A percentile compares a stretch with the other conserved stretches of the same genome.
Conservation (phyloP, 2,888 invertebrate genomes). For the Endotricha flammealis region DNA sequence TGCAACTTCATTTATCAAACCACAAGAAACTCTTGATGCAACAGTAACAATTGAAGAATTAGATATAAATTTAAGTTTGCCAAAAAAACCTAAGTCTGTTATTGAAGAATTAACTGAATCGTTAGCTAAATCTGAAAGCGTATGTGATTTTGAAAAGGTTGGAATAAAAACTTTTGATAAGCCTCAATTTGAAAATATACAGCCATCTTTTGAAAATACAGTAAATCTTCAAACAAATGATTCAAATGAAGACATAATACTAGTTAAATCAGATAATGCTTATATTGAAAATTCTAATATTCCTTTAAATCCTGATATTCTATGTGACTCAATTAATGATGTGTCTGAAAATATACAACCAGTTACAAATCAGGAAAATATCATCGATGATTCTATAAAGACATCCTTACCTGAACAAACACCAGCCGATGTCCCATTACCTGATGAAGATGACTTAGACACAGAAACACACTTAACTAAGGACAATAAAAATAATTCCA, state of each 20-base stretch:
- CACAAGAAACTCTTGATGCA: background rate
- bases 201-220: too few species aligned
- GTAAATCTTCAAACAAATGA: background rate
- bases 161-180: too few species aligned
- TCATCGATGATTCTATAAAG: background rate
- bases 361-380: background rate
- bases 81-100: too few species aligned
- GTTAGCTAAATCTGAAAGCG: too few species aligned
- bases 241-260: background rate
- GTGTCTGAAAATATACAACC: background rate
- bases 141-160: too few species aligned
- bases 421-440: slow-evolving; percentile 40
- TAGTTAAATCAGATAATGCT: background rate
- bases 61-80: too few species aligned
- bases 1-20: background rate
- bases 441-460: slow-evolving; percentile 46
- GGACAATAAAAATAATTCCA: background rate
- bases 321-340: background rate
- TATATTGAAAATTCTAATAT: background rate
- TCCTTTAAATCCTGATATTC: background rate
- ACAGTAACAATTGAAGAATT: background rate
- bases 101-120: too few species aligned
- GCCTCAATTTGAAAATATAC: too few species aligned
- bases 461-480: slow-evolving; percentile 17
- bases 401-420: slow-evolving; percentile 1